Percentiles rank a stretch among this genome's conserved stretches.
These are phyloP conservation scores for Trachelus stipa DNA, from an alignment of 2,888 invertebrate genomes.

Conservation along the genomic window DNA sequence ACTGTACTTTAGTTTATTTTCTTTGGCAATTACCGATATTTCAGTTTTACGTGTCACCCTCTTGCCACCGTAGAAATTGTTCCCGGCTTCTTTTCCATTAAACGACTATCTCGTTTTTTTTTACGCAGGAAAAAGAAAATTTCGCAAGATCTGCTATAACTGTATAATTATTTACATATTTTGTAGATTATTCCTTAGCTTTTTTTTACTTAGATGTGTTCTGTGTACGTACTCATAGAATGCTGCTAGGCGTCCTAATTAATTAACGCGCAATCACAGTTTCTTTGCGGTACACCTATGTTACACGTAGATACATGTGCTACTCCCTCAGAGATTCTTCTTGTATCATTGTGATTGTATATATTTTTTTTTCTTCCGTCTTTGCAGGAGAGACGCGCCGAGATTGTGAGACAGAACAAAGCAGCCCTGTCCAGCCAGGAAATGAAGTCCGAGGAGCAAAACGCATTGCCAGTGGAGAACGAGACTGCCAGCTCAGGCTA, in stretches of 20 bases:
- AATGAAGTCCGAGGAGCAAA: constrained; percentile 56
- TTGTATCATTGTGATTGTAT: neutral
- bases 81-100: neutral
- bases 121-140: neutral
- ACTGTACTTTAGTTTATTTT: constrained; percentile 26
- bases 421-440: constrained; percentile 74
- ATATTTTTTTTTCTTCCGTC: neutral
- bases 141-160: neutral
- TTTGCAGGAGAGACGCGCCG: constrained; percentile 88
- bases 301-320: neutral
- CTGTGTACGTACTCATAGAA: neutral
- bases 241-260: neutral
- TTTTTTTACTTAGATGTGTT: neutral
- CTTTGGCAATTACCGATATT: constrained; percentile 10
- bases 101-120: neutral
- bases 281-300: neutral
- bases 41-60: neutral
- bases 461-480: constrained; percentile 62
- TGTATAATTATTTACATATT: neutral
- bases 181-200: neutral
- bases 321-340: neutral
- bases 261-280: neutral
- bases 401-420: constrained; percentile 92
- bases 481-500: constrained; percentile 78
- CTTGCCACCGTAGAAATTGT: neutral